A percentile compares a stretch with the other conserved stretches of the same genome.
phyloP scores from a whole-genome alignment of 2,888 invertebrate species.

The Terebella lapidaria region DNA sequence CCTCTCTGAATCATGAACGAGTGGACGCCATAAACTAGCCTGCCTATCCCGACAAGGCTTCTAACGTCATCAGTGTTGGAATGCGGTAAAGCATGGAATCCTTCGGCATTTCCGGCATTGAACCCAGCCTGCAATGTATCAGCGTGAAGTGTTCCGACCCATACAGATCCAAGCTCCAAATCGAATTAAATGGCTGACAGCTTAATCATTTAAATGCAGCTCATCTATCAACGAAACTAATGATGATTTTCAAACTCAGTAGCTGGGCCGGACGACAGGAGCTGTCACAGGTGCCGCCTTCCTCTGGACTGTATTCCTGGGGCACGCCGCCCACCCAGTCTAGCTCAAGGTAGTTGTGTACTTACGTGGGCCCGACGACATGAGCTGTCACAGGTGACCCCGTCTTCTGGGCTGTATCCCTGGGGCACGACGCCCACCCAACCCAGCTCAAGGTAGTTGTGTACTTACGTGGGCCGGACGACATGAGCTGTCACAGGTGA shows the following conservation, averaged over 20 bases:
- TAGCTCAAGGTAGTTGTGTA: constrained; percentile 13
- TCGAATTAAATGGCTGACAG: neutral
- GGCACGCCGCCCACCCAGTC: neutral
- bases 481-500: neutral
- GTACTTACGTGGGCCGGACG: too few relatives aligned
- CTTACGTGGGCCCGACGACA: too few relatives aligned
- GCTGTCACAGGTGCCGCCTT: neutral
- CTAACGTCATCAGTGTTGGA: constrained; percentile 6
- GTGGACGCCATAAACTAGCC: constrained; percentile 9
- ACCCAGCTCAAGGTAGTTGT: too few relatives aligned
- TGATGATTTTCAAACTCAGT: neutral
- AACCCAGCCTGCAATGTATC: constrained; percentile 14
- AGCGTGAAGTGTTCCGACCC: too few relatives aligned
- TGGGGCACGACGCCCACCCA: neutral
- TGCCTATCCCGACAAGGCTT: neutral
- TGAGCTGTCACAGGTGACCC: neutral
- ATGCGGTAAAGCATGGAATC: constrained; percentile 2
- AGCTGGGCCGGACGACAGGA: too few relatives aligned
- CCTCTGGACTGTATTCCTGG: neutral
- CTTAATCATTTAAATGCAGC: neutral
- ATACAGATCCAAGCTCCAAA: too few relatives aligned
- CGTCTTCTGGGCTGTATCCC: neutral
- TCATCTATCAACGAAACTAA: neutral
- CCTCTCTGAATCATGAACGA: neutral
- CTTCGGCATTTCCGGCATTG: constrained; percentile 3